Evolutionary conservation across 2,113 vertebrate species (phyloP).

Genomic region (Tiliqua scincoides): DNA sequence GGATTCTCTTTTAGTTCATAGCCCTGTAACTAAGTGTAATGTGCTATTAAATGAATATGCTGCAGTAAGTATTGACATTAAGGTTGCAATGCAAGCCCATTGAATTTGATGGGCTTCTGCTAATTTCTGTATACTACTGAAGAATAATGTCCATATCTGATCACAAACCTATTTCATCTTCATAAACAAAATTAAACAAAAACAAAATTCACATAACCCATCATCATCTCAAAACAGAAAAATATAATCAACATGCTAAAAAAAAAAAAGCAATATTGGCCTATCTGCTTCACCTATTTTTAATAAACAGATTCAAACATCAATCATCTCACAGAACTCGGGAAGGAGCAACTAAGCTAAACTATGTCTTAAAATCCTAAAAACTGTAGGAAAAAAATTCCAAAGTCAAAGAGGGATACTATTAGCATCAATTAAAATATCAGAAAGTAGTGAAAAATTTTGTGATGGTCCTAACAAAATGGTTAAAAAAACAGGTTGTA

Average conservation of each 20-base stretch:
- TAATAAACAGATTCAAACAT: background rate
- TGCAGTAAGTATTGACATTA: background rate
- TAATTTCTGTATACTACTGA: too few species aligned
- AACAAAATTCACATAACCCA: background rate
- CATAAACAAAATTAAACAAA: background rate
- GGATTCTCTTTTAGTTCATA: background rate
- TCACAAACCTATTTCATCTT: background rate
- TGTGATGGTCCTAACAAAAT: too few species aligned
- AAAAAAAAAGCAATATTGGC: too few species aligned
- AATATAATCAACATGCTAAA: background rate
- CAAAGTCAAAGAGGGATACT: too few species aligned
- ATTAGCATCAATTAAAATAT: too few species aligned
- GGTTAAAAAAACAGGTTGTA: too few species aligned
- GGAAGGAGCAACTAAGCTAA: background rate
- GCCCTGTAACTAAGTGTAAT: background rate
- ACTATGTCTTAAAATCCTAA: background rate
- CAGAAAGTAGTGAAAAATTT: too few species aligned
- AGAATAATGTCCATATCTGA: background rate
- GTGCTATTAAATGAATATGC: background rate
- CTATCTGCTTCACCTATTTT: background rate
- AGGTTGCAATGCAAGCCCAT: too few species aligned
- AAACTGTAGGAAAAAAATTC: too few species aligned
- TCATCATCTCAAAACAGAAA: background rate
- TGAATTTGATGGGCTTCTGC: too few species aligned
- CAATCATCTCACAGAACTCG: background rate